Conservation (phyloP, 2,797 vertebrate genomes). For the Sphaeramia orbicularis region DNA sequence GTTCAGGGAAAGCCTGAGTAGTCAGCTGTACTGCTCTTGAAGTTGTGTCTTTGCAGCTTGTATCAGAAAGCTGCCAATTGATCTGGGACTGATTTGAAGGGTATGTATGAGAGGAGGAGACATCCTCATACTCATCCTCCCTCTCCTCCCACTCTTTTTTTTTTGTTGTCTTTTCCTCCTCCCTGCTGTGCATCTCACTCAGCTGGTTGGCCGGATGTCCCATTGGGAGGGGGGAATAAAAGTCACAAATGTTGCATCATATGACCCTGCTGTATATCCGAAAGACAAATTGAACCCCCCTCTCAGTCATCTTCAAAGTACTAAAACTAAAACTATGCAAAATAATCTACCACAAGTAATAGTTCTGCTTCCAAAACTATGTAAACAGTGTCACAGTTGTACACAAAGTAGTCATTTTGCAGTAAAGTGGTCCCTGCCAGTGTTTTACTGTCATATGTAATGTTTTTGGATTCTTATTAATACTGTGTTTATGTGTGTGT, state of each 20-base stretch:
- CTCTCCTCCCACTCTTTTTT: constrained; percentile 6
- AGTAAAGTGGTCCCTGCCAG: no score
- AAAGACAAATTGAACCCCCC: constrained; percentile 22
- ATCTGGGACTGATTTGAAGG: constrained; percentile 74
- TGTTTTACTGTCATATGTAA: no score
- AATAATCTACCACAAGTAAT: no score
- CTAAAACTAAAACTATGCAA: no score
- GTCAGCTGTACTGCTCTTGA: constrained; percentile 19
- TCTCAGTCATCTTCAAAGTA: no score
- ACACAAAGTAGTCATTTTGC: no score
- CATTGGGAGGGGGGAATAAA: constrained; percentile 49
- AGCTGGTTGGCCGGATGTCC: constrained; percentile 61
- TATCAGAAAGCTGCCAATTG: constrained; percentile 64
- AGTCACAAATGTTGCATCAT: constrained; percentile 68
- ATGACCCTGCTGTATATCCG: constrained; percentile 40
- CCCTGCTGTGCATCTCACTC: constrained; percentile 64
- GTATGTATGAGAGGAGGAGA: constrained; percentile 79
- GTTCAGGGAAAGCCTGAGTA: constrained; percentile 18
- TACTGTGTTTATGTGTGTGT: no score
- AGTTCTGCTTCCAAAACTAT: no score
- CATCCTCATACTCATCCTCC: neutral
- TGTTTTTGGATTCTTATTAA: no score
- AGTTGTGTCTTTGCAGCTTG: constrained; percentile 54
- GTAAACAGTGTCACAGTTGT: no score
- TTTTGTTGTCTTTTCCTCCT: constrained; percentile 20